Evolutionary conservation across 2,888 invertebrate species (phyloP), one percentile per base, ranked within the genome.

Genomic region (Pecten maximus): DNA sequence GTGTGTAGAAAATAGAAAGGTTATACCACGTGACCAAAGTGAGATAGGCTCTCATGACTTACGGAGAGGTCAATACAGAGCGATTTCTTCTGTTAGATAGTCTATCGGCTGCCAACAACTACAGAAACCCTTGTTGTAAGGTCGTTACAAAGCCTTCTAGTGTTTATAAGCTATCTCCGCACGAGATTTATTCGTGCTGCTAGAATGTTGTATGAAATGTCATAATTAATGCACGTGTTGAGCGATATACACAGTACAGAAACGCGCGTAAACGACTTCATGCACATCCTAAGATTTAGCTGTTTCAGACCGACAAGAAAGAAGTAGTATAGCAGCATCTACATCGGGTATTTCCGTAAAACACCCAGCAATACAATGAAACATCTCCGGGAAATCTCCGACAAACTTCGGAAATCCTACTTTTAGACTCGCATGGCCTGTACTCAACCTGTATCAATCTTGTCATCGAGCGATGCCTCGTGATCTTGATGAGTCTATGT

Each of bases 11-110:
- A 4, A 60, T 6, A 60, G 23, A 16, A n/a, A 23, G 23, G 60
- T 1, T n/a, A 16, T 60, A 23, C 2, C 74, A 2, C 12, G 74
- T 74, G 74, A 10, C 74, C 28, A 23, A 74, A 10, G 74, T 15
- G 74, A 74, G 28, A 74, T 35, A 35, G 35, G 28, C 35, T 74
- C 74, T 6, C 74, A 35, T 74, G 28, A 28, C 35, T 35, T 15
- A 74, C 74, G 35, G 12, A 35, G 74, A 74, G 74, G 74, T 74
- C 74, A 28, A 74, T 74, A 74, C 74, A 35, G 10, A 74, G 35
- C 74, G 74, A 74, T 74, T 54, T 54, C 54, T 54, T 54, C 6
- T 35, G 74, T 35, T 74, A 74, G 74, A 74, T 74, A 74, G 74
- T 35, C 12, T 6, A 0, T 10, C 74, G 74, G 12, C 28, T 74